These are phyloP conservation scores for Ctenochaetus hawaiiensis DNA, from an alignment of 2,797 vertebrate species.

Conservation along the genomic window DNA sequence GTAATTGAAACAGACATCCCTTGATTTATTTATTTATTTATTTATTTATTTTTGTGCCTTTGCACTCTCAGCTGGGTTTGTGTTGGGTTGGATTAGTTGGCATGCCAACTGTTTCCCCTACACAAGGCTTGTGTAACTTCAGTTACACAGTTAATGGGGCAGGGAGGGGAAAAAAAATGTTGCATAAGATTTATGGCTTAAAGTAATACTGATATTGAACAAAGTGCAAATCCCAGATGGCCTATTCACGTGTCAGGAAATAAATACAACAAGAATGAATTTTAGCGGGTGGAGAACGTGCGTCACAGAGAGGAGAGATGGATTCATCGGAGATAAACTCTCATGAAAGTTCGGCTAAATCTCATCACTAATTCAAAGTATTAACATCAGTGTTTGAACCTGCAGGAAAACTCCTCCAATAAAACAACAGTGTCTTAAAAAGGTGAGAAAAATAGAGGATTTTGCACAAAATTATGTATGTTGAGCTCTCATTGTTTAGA, in stretches of 20 bases:
- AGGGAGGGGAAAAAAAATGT: slow-evolving; percentile 56
- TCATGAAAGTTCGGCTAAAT: slow-evolving; percentile 27
- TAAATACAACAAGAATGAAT: slow-evolving; percentile 33
- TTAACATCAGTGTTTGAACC: background rate
- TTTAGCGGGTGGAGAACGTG: background rate
- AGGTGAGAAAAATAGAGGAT: too few relatives aligned
- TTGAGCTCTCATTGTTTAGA: background rate
- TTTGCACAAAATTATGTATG: background rate
- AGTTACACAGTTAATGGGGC: slow-evolving; percentile 64
- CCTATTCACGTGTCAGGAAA: slow-evolving; percentile 58
- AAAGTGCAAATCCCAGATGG: slow-evolving; percentile 63
- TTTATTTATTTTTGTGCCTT: background rate
- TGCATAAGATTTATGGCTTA: slow-evolving; percentile 79
- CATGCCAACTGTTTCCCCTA: slow-evolving; percentile 78
- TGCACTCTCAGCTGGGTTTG: slow-evolving; percentile 62
- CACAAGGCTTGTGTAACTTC: slow-evolving; percentile 79
- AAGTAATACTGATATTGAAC: slow-evolving; percentile 74
- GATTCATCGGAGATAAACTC: slow-evolving; percentile 6
- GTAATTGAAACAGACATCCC: slow-evolving; percentile 81
- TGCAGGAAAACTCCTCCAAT: background rate
- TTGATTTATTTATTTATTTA: slow-evolving; percentile 53
- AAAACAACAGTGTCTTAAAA: background rate
- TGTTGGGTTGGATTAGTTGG: slow-evolving; percentile 78
- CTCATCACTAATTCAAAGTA: slow-evolving; percentile 15
- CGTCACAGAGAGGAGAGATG: slow-evolving; percentile 9